Percentiles rank a stretch among this genome's conserved stretches.
Conservation (phyloP, 1,140 invertebrate genomes). For the Tetramorium simillimum region DNA sequence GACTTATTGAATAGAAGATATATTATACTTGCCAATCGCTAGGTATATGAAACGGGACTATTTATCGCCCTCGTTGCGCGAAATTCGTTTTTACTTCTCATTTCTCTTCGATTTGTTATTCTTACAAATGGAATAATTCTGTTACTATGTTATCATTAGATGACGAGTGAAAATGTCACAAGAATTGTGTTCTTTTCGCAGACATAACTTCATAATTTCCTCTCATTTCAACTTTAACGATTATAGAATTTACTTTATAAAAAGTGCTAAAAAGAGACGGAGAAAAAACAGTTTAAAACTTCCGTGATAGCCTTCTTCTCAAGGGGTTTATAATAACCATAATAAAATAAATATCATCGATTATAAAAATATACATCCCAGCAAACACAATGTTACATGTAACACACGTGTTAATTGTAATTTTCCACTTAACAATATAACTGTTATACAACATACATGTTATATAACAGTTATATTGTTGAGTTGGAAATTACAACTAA, state of each 20-base stretch:
- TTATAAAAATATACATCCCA: too few relatives aligned
- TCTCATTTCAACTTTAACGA: background rate
- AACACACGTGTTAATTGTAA: too few relatives aligned
- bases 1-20: background rate
- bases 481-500: too few relatives aligned
- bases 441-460: too few relatives aligned
- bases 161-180: background rate
- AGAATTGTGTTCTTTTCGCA: background rate
- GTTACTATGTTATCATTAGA: constrained; percentile 16
- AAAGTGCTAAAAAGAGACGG: background rate
- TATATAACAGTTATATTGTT: too few relatives aligned
- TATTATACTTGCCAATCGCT: background rate
- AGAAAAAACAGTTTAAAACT: background rate
- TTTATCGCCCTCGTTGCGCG: background rate
- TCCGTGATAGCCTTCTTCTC: background rate
- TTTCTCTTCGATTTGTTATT: background rate
- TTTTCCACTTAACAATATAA: too few relatives aligned
- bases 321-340: background rate
- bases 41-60: background rate
- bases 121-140: background rate
- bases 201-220: background rate
- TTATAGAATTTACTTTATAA: background rate
- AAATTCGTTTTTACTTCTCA: background rate
- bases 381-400: too few relatives aligned
- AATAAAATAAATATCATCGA: too few relatives aligned